phyloP scores from a whole-genome alignment of 2,113 vertebrate species.

The Balaeniceps rex region DNA sequence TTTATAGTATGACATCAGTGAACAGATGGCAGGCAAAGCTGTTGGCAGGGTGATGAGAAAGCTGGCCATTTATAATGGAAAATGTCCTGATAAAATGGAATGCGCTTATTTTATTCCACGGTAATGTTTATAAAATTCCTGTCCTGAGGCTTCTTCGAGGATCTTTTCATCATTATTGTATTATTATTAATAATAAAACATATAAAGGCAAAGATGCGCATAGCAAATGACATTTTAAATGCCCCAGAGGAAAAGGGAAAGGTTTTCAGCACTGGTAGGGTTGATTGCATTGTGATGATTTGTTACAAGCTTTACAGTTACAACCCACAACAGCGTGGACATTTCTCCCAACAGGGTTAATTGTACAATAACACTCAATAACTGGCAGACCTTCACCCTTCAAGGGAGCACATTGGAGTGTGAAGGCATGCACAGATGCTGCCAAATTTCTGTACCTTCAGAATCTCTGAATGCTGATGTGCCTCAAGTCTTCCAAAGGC shows the following conservation, averaged over 20 bases:
- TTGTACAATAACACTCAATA: background rate
- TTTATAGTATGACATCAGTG: conserved; percentile 64
- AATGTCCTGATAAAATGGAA: conserved; percentile 71
- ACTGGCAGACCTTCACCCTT: conserved; percentile 8
- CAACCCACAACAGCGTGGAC: background rate
- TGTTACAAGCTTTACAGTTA: conserved; percentile 28
- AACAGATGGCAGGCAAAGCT: conserved; percentile 67
- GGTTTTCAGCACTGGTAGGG: conserved; percentile 8
- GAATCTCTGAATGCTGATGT: background rate
- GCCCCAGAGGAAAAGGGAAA: conserved; percentile 3
- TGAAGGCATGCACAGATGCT: background rate
- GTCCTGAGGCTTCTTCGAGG: conserved; percentile 56
- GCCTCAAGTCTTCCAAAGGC: background rate
- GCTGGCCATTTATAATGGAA: conserved; percentile 71
- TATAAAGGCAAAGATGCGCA: conserved; percentile 16
- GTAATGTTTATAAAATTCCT: conserved; percentile 67
- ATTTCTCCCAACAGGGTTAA: conserved; percentile 39
- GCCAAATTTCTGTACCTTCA: conserved; percentile 35
- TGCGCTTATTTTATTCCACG: conserved; percentile 67
- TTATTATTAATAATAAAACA: conserved; percentile 57
- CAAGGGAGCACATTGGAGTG: background rate
- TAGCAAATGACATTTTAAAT: conserved; percentile 43
- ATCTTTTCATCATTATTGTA: conserved; percentile 46
- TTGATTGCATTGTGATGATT: conserved; percentile 42
- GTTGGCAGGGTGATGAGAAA: conserved; percentile 50